Conservation (phyloP, 92 coral and sea anemone species). For the Palythoa heliodiscus region DNA sequence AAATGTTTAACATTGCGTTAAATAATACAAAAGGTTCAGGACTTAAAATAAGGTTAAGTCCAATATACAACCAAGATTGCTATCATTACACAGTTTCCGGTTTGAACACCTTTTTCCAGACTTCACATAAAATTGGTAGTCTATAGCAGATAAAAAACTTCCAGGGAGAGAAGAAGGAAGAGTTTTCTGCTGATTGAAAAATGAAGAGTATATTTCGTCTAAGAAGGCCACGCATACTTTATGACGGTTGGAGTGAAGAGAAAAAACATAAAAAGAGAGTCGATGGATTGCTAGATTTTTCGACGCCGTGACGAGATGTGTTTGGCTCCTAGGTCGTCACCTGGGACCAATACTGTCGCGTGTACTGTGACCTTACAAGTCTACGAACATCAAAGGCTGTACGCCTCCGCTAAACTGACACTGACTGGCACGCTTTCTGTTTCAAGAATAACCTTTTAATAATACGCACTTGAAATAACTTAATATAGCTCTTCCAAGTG, state of each 20-base stretch:
- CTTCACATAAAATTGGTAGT: neutral
- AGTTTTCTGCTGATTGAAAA: neutral
- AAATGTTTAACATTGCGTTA: neutral
- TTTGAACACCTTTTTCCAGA: neutral
- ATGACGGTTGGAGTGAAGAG: neutral
- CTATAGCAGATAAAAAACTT: neutral
- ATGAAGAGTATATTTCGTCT: neutral
- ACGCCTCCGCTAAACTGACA: neutral
- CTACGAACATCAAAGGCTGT: neutral
- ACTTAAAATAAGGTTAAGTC: constrained; percentile 28
- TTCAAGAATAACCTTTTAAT: neutral
- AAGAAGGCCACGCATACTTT: neutral
- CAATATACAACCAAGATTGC: constrained; percentile 22
- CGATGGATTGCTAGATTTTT: constrained; percentile 18
- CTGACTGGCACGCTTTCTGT: neutral
- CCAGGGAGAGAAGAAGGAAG: neutral
- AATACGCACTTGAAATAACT: constrained; percentile 3
- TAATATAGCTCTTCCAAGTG: constrained; percentile 8
- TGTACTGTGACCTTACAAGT: constrained; percentile 6
- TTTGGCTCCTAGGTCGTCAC: neutral
- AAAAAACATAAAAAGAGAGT: neutral
- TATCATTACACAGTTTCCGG: constrained; percentile 36
- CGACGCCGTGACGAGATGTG: constrained; percentile 2
- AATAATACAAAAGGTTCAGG: neutral
- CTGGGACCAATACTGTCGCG: constrained; percentile 5